Conservation (phyloP, 2,113 vertebrate species). For the Circaetus gallicus region DNA sequence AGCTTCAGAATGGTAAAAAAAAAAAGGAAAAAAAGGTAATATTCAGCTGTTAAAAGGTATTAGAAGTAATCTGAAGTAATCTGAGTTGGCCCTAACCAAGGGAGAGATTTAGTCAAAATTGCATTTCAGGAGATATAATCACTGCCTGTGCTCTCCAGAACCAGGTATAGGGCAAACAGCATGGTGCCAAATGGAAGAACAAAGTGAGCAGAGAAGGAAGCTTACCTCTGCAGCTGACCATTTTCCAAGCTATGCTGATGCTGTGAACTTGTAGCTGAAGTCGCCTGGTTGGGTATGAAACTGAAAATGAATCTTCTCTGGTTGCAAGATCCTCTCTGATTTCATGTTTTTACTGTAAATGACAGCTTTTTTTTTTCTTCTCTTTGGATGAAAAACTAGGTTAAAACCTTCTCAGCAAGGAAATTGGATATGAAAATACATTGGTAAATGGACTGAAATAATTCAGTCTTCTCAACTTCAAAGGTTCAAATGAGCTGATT, state of each 20-base stretch:
- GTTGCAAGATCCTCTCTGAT: neutral
- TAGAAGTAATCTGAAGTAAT: neutral
- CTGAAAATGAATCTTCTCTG: neutral
- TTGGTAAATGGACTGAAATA: neutral
- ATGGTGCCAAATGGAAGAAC: neutral
- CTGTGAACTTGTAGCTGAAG: neutral
- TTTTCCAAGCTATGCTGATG: neutral
- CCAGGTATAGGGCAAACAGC: neutral
- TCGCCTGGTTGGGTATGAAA: neutral
- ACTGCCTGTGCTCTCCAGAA: neutral
- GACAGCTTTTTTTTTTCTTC: neutral
- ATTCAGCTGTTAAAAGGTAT: neutral
- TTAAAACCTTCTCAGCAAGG: slow-evolving; percentile 5
- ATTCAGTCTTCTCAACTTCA: neutral
- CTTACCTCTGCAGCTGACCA: neutral
- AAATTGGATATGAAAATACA: neutral
- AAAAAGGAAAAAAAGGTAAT: neutral
- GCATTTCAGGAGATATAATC: neutral
- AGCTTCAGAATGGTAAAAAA: neutral
- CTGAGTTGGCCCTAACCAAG: neutral
- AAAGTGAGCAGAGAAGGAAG: neutral
- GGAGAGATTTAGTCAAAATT: neutral
- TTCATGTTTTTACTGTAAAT: neutral
- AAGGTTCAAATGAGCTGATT: neutral
- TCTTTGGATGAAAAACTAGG: neutral